Percentiles rank a stretch among this genome's conserved stretches.
These are phyloP conservation scores for Drosophila multiciliata DNA, from an alignment of 2,888 invertebrate species.

Conservation along the genomic window DNA sequence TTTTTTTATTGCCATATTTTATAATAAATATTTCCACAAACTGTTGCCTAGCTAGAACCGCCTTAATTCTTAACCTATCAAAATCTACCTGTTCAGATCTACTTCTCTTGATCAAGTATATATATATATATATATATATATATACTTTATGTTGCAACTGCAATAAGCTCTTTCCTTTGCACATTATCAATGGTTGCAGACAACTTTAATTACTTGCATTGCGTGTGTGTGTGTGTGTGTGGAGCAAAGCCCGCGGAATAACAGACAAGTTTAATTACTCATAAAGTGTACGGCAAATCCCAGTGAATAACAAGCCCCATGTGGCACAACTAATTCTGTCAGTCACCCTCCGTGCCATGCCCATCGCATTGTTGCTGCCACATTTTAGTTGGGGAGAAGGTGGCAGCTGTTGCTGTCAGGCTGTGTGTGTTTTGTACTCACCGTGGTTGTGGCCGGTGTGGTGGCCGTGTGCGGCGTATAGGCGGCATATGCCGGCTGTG, in stretches of 20 bases:
- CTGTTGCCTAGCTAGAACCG: too few species aligned
- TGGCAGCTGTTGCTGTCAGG: neutral
- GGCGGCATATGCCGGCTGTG: slow-evolving; percentile 85
- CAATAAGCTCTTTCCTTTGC: neutral
- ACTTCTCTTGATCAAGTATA: neutral
- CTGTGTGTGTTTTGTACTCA: slow-evolving; percentile 67
- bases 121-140: neutral
- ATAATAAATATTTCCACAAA: neutral
- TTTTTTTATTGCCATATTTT: neutral
- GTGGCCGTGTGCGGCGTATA: slow-evolving; percentile 85
- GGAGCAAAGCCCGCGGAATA: neutral
- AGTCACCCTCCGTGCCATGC: neutral
- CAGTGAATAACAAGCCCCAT: neutral
- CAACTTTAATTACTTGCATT: neutral
- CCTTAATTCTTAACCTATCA: neutral
- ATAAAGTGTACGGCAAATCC: neutral
- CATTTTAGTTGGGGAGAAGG: neutral
- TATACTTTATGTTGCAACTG: neutral
- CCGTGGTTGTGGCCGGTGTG: slow-evolving; percentile 84
- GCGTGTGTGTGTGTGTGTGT: neutral
- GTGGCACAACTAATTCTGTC: neutral
- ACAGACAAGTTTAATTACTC: slow-evolving; percentile 3
- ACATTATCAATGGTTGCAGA: neutral
- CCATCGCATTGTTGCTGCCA: neutral
- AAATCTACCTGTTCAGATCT: too few species aligned